Conservation (phyloP, 1,140 invertebrate genomes). For the Drosophila takahashii region DNA sequence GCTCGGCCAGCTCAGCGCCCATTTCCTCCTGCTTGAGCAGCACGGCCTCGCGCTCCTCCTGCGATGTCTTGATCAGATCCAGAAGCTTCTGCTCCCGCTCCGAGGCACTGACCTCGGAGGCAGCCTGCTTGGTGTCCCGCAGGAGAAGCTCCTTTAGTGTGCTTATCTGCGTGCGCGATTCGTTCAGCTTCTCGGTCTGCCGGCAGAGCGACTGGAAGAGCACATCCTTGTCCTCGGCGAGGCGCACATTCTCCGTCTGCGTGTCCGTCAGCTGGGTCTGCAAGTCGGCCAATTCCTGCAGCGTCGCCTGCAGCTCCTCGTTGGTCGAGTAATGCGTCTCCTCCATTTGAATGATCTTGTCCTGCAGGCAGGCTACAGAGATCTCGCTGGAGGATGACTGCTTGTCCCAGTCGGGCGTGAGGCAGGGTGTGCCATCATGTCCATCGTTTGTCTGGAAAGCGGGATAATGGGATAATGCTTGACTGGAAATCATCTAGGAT, state of each 20-base stretch:
- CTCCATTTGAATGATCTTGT: constrained; percentile 93
- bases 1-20: constrained; percentile 88
- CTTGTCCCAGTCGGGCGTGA: constrained; percentile 94
- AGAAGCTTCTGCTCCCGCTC: constrained; percentile 94
- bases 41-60: constrained; percentile 91
- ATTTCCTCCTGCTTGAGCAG: constrained; percentile 93
- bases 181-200: constrained; percentile 96
- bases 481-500: background rate
- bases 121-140: constrained; percentile 86
- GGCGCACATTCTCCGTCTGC: constrained; percentile 93
- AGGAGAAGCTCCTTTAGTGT: constrained; percentile 90
- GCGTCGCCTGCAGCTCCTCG: constrained; percentile 96
- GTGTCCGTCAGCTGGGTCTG: constrained; percentile 94
- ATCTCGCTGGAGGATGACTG: constrained; percentile 95
- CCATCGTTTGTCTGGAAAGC: constrained; percentile 50
- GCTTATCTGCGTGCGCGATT: constrained; percentile 88
- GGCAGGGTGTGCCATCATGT: constrained; percentile 86
- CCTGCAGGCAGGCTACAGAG: constrained; percentile 96
- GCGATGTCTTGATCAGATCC: constrained; percentile 93
- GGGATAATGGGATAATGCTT: constrained; percentile 9
- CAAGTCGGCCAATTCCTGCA: constrained; percentile 96
- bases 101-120: constrained; percentile 87
- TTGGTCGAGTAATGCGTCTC: constrained; percentile 91
- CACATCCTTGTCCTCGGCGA: constrained; percentile 94
- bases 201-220: constrained; percentile 95